Base-by-base conservation (phyloP, 30 jellyfish, hydroid and myxozoan genomes). In the Turritopsis dohrnii region DNA sequence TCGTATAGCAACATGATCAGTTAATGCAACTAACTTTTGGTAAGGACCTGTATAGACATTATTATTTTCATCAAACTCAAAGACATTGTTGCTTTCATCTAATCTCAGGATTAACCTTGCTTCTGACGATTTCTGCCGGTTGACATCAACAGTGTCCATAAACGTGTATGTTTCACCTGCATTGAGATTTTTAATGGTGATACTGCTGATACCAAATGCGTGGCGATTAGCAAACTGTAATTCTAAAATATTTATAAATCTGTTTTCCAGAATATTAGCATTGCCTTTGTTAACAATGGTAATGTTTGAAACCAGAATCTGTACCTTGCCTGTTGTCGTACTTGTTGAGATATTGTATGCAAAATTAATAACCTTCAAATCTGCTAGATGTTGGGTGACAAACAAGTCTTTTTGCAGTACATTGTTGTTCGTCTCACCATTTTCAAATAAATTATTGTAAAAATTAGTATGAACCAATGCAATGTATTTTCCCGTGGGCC, bases 401-500 rank as follows among this genome's bases (percentile, higher is more conserved):
- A 5, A 16, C 30, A 83, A 16, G 4, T 23, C 25, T 22, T 26
- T 74, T 3, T 3, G 8, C 20, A 24, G 75, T 16, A 18, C 29
- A 24, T 83, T 83, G 81, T 83, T 83, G 23, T 17, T 77, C 29
- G 28, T 18, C 13, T 31, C 29, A 16, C 41, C 66, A 83, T 18
- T 21, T 81, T 83, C 89, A 83, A 83, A 83, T 8, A 83, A 19
- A 16, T 73, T 8, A 17, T 72, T 28, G 13, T 69, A 24, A 52
- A 52, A 16, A 71, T 83, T 81, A 26, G 89, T 83, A 24, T 88
- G 29, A 18, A 83, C 88, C 7, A 79, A 19, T 1, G 72, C 88
- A n/a, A 24, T 71, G 81, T 83, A 71, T 21, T 66, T 28, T 18
- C 89, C 89, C 21, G 79, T 1, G 1, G 21, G 81, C 60, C 53